Evolutionary conservation across 2,113 vertebrate species (phyloP).

Genomic region (Chloroceryle aenea): DNA sequence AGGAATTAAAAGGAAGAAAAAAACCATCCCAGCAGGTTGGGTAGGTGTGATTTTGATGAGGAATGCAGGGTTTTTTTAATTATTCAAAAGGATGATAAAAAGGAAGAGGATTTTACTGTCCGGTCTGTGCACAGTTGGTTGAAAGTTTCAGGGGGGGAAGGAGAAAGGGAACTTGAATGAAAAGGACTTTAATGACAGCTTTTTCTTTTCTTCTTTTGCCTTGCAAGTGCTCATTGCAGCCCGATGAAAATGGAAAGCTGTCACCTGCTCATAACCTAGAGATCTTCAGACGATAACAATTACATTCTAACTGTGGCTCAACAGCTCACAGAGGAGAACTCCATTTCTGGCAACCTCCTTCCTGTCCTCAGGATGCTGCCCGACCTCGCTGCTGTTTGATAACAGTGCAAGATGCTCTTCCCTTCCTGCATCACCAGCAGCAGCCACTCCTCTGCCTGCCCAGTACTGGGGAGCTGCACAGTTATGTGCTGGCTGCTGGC

Average conservation of each 20-base stretch:
- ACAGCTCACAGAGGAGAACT: neutral
- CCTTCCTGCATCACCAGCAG: neutral
- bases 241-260: neutral
- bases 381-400: neutral
- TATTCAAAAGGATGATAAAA: neutral
- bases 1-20: neutral
- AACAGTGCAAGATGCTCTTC: neutral
- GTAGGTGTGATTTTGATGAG: neutral
- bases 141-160: neutral
- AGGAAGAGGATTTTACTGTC: neutral
- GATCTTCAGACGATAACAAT: neutral
- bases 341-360: neutral
- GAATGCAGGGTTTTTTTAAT: neutral
- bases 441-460: rapidly evolving
- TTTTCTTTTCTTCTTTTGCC: neutral
- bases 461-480: neutral
- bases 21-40: neutral
- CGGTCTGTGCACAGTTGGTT: neutral
- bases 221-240: neutral
- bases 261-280: neutral
- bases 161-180: neutral
- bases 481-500: neutral
- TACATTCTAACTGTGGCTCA: neutral
- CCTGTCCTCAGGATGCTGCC: neutral
- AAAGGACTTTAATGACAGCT: neutral